These are phyloP conservation scores for Helicoverpa armigera DNA, from an alignment of 1,140 invertebrate species.

Conservation along the genomic window DNA sequence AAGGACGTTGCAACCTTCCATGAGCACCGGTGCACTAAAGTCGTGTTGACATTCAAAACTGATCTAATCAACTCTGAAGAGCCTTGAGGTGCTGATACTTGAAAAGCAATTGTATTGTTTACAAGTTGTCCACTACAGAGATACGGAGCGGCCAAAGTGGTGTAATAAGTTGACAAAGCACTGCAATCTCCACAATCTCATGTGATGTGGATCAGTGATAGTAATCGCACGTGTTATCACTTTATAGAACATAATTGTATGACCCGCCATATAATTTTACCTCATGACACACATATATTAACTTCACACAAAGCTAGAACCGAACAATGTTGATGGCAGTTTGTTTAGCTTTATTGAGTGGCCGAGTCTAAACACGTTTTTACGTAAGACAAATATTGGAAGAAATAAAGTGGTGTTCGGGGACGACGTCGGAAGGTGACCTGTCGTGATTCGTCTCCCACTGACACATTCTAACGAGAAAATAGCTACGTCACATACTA, in stretches of 20 bases:
- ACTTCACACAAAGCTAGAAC: not conserved
- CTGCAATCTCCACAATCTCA: conserved; percentile 13
- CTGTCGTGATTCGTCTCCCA: not conserved
- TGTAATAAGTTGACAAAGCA: conserved; percentile 8
- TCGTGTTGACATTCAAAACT: conserved; percentile 45
- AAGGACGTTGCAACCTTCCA: conserved; percentile 38
- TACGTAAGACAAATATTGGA: conserved; percentile 31
- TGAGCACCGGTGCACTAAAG: not conserved
- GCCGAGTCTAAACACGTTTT: not conserved
- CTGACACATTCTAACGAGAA: not conserved
- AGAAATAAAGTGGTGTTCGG: conserved; percentile 9
- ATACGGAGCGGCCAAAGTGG: conserved; percentile 11
- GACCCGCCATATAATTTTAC: not conserved
- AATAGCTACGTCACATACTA: not conserved
- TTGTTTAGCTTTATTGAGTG: conserved; percentile 22
- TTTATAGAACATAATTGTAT: conserved; percentile 9
- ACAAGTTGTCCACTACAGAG: conserved; percentile 35
- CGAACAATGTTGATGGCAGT: not conserved
- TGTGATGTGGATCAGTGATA: not conserved
- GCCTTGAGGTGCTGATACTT: conserved; percentile 37
- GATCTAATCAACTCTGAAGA: conserved; percentile 33
- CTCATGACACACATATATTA: not conserved
- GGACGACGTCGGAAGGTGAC: not conserved
- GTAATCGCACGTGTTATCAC: not conserved
- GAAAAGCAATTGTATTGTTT: conserved; percentile 21